Evolutionary conservation across 2,113 vertebrate species (phyloP).

Genomic region (Oreamnos americanus): DNA sequence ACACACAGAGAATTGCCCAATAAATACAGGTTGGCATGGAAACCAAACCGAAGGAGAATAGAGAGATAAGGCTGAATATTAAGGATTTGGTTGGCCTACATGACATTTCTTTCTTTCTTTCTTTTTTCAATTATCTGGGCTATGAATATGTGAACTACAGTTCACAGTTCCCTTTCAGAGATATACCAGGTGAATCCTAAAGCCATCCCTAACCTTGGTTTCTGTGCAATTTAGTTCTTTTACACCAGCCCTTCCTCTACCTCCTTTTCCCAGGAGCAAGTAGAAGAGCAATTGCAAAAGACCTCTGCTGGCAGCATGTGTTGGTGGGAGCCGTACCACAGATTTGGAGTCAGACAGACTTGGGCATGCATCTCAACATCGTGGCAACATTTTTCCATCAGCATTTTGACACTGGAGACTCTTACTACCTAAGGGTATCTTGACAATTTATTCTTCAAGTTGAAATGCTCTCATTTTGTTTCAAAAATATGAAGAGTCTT

Average conservation of each 20-base stretch:
- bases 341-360: neutral
- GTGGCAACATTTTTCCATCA: neutral
- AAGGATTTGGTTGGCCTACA: neutral
- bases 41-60: constrained; percentile 26
- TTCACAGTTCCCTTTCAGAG: neutral
- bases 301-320: rapidly evolving
- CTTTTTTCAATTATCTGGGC: neutral
- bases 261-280: neutral
- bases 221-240: neutral
- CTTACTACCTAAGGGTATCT: neutral
- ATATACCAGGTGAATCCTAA: neutral
- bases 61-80: constrained; percentile 4
- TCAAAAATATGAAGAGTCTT: neutral
- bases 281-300: neutral
- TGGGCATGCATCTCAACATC: no score
- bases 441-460: neutral
- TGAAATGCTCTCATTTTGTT: neutral
- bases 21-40: constrained; percentile 41
- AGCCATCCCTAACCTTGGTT: neutral
- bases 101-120: neutral
- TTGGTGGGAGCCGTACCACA: neutral
- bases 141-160: neutral
- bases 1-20: neutral
- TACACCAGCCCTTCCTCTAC: no score
- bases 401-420: neutral